Percentiles rank a stretch among this genome's conserved stretches.
phyloP scores from a whole-genome alignment of 2,113 vertebrate genomes.

The Trachemys scripta region DNA sequence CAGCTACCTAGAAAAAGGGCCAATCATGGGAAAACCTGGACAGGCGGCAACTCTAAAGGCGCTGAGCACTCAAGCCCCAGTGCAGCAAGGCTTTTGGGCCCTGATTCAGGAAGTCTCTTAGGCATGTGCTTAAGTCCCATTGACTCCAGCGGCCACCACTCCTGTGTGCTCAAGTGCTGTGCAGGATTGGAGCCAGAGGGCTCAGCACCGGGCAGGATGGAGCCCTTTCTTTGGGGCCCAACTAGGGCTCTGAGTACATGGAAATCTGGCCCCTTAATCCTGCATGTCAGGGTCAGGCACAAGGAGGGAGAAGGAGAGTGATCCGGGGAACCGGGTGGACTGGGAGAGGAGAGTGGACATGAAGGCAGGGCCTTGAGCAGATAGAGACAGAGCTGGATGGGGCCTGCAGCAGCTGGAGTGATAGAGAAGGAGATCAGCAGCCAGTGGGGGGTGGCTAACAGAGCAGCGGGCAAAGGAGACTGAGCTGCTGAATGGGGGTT shows the following conservation, averaged over 20 bases:
- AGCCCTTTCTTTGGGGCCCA: too few relatives aligned
- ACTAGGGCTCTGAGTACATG: background rate
- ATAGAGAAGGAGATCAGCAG: background rate
- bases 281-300: background rate
- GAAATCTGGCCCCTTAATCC: background rate
- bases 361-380: background rate
- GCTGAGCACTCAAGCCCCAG: background rate
- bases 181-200: too few relatives aligned
- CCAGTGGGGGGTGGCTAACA: background rate
- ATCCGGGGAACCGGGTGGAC: background rate
- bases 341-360: background rate
- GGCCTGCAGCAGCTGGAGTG: background rate
- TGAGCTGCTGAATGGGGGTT: background rate
- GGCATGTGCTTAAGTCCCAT: background rate
- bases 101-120: background rate
- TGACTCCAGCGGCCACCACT: background rate
- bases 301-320: background rate
- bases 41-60: background rate
- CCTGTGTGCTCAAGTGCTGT: too few relatives aligned
- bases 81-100: background rate
- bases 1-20: background rate
- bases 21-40: too few relatives aligned
- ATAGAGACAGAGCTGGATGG: too few relatives aligned
- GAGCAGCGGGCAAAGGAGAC: background rate
- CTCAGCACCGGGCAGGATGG: background rate